These are phyloP conservation scores for Siphlonurus alternatus DNA, from an alignment of 2,888 invertebrate species.

Conservation along the genomic window DNA sequence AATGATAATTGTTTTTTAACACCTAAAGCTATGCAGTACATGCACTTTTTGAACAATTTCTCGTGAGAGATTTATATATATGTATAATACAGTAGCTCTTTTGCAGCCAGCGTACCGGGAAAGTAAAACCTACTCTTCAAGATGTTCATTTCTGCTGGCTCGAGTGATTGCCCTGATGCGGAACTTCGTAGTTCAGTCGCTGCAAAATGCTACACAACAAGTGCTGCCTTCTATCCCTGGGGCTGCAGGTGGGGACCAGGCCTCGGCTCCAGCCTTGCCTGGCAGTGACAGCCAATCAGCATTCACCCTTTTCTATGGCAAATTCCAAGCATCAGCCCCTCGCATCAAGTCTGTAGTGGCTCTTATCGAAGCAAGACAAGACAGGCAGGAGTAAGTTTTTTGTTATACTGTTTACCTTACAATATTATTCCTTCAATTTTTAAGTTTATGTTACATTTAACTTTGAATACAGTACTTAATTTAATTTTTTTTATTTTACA, in stretches of 20 bases:
- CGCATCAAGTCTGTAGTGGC: slow-evolving; percentile 65
- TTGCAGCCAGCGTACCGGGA: slow-evolving; percentile 68
- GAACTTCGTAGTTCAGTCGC: slow-evolving; percentile 55
- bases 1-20: too few species aligned
- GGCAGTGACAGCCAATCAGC: slow-evolving; percentile 14
- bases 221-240: slow-evolving; percentile 29
- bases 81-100: too few species aligned
- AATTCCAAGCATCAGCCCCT: slow-evolving; percentile 83
- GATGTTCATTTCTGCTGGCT: slow-evolving; percentile 69
- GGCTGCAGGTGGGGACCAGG: slow-evolving; percentile 21
- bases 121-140: slow-evolving; percentile 58
- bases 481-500: too few species aligned
- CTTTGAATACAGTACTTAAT: too few species aligned
- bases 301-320: slow-evolving; percentile 80
- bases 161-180: slow-evolving; percentile 65
- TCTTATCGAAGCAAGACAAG: slow-evolving; percentile 62
- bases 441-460: too few species aligned
- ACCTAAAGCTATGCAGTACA: too few species aligned
- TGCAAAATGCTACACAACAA: slow-evolving; percentile 65
- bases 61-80: too few species aligned
- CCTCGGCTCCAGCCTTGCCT: slow-evolving; percentile 39
- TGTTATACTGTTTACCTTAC: background rate
- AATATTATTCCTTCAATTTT: too few species aligned
- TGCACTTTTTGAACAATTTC: too few species aligned
- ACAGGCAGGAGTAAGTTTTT: slow-evolving; percentile 48